These are phyloP conservation scores for Rhopalosiphum nymphaeae DNA, from an alignment of 2,888 invertebrate genomes.

Conservation along the genomic window DNA sequence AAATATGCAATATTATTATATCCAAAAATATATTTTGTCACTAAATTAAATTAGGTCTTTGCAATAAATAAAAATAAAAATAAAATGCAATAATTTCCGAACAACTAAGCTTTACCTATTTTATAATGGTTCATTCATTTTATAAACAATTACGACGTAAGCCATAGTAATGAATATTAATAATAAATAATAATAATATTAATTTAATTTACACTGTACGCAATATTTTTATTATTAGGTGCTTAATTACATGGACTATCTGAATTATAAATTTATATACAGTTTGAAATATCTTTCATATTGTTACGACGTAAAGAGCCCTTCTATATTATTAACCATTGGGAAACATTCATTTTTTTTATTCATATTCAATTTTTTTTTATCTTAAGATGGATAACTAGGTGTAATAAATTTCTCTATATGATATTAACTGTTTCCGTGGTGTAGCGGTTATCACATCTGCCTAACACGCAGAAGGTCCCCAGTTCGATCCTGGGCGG, in stretches of 20 bases:
- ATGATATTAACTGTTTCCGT: constrained; percentile 66
- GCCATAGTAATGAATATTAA: neutral
- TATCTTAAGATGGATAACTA: neutral
- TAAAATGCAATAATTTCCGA: too few relatives aligned
- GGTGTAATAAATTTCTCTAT: neutral
- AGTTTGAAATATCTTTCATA: neutral
- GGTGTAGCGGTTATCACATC: constrained; percentile 69
- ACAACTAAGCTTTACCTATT: too few relatives aligned
- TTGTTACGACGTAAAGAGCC: neutral
- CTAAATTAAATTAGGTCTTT: too few relatives aligned
- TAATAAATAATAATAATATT: neutral
- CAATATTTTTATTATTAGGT: neutral
- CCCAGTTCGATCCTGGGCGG: constrained; percentile 69
- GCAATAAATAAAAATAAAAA: too few relatives aligned
- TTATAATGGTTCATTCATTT: too few relatives aligned
- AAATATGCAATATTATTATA: too few relatives aligned
- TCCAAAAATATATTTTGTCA: too few relatives aligned
- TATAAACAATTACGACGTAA: too few relatives aligned
- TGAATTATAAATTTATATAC: neutral
- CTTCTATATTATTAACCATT: neutral
- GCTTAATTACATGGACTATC: neutral
- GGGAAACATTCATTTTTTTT: neutral
- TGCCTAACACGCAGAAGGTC: constrained; percentile 69
- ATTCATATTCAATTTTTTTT: neutral
- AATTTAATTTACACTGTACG: neutral